Conservation (phyloP, 2,888 invertebrate species). For the Meliscaeva auricollis region DNA sequence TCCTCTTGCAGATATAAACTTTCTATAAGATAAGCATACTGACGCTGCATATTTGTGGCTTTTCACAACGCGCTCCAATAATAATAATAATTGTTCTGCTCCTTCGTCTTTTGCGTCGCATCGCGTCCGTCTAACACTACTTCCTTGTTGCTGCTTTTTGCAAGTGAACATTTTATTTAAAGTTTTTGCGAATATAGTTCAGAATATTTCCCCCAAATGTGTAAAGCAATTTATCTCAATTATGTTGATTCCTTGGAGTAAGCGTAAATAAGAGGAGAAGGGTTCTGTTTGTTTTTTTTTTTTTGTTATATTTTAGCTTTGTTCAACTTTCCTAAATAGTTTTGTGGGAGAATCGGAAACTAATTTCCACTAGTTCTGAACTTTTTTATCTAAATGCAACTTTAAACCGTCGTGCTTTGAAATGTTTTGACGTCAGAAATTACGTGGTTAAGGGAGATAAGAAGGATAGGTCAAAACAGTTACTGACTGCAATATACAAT, state of each 20-base stretch:
- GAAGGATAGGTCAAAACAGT: background rate
- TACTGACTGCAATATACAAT: background rate
- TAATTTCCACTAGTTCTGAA: slow-evolving; percentile 38
- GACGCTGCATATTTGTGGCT: slow-evolving; percentile 69
- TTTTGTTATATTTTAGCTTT: background rate
- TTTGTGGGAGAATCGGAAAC: slow-evolving; percentile 27
- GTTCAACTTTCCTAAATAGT: slow-evolving; percentile 6
- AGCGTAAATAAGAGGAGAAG: slow-evolving; percentile 23
- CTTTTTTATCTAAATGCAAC: slow-evolving; percentile 36
- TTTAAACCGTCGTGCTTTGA: slow-evolving; percentile 4
- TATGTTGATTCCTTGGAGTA: slow-evolving; percentile 42
- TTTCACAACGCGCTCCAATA: slow-evolving; percentile 31
- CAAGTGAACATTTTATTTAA: slow-evolving; percentile 60
- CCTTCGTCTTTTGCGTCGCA: slow-evolving; percentile 5
- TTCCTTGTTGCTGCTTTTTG: slow-evolving; percentile 17
- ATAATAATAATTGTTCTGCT: slow-evolving; percentile 51
- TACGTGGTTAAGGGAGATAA: background rate
- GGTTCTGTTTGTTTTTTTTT: background rate
- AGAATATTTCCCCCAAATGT: slow-evolving; percentile 46
- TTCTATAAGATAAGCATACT: slow-evolving; percentile 64
- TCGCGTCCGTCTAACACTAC: background rate
- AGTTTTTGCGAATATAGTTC: slow-evolving; percentile 63
- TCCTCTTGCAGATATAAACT: slow-evolving; percentile 61
- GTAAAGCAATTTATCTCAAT: slow-evolving; percentile 72
- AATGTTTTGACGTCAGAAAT: background rate